Conservation (phyloP, 92 coral and sea anemone genomes). For the Metridium senile region DNA sequence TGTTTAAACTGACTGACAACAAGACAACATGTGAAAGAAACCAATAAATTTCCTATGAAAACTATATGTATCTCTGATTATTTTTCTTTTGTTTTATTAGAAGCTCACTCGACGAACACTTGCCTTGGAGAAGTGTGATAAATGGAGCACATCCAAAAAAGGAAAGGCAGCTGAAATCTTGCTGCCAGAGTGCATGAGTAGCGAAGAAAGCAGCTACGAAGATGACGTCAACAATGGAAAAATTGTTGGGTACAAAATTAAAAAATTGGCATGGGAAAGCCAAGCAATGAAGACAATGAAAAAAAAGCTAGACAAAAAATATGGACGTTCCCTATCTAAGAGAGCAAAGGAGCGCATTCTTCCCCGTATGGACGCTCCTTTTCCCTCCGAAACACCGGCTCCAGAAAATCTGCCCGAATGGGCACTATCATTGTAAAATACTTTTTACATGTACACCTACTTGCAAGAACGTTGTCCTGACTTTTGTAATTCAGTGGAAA, state of each 20-base stretch:
- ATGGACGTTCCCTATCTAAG: background rate
- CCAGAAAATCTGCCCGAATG: background rate
- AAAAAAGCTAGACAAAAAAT: background rate
- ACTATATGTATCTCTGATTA: background rate
- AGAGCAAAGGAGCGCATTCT: background rate
- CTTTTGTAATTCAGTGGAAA: no score
- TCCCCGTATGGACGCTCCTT: background rate
- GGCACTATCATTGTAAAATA: no score
- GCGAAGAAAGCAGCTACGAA: background rate
- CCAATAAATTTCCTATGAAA: background rate
- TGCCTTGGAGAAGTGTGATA: background rate
- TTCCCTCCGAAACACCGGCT: background rate
- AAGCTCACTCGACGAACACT: background rate
- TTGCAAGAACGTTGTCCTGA: no score
- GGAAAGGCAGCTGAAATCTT: constrained; percentile 2
- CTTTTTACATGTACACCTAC: no score
- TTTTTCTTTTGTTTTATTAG: background rate
- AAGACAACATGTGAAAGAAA: background rate
- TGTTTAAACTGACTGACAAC: no score
- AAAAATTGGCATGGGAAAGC: background rate
- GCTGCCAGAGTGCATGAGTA: constrained; percentile 10
- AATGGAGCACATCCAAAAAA: background rate
- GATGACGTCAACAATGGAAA: background rate
- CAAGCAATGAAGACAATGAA: background rate
- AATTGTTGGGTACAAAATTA: background rate